Conservation (phyloP, 2,888 invertebrate genomes). For the Lapara coniferarum region DNA sequence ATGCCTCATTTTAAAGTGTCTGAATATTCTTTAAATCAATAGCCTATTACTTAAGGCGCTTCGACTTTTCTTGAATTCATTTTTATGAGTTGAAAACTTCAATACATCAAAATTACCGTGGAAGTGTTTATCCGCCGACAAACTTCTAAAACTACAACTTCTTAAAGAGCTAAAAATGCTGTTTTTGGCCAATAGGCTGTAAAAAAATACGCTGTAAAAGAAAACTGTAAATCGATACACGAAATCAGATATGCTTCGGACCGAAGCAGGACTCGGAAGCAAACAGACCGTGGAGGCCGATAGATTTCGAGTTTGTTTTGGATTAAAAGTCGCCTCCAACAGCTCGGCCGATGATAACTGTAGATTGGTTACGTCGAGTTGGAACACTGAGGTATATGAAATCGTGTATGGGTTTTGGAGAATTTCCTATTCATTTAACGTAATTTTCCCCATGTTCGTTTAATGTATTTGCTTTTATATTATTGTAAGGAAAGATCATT, state of each 20-base stretch:
- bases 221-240: slow-evolving; percentile 3
- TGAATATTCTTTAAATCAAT: no score
- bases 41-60: no score
- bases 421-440: not conserved
- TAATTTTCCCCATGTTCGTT: no score
- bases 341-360: slow-evolving; percentile 14
- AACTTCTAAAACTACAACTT: not conserved
- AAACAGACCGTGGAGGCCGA: slow-evolving; percentile 24
- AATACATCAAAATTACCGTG: no score
- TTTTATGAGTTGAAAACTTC: no score
- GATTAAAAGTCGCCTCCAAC: slow-evolving; percentile 31
- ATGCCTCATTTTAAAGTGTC: no score
- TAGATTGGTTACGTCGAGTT: slow-evolving; percentile 16
- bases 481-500: no score
- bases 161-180: not conserved
- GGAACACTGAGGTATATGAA: not conserved
- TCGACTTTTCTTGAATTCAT: no score
- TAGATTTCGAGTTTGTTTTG: slow-evolving; percentile 39
- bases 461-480: no score
- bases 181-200: not conserved
- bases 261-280: not conserved
- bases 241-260: not conserved
- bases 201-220: not conserved
- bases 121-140: no score
- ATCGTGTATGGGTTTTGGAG: not conserved